These are phyloP conservation scores for Cydia strobilella DNA, from an alignment of 1,140 invertebrate genomes.

Conservation along the genomic window DNA sequence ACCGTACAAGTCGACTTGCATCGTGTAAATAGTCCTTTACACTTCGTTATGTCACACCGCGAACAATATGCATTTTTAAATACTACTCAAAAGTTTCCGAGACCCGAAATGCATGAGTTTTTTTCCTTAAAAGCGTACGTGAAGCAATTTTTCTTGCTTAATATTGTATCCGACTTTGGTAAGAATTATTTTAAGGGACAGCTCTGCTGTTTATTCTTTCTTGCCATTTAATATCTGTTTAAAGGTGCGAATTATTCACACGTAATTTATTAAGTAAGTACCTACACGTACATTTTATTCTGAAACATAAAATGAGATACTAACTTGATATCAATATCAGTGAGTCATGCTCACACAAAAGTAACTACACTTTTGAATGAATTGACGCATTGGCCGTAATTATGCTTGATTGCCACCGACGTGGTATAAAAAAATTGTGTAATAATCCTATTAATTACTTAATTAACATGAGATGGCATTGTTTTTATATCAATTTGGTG, in stretches of 20 bases:
- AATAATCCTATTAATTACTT: no score
- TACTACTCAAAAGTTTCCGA: slow-evolving; percentile 45
- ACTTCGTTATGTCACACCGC: slow-evolving; percentile 50
- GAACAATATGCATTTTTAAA: slow-evolving; percentile 68
- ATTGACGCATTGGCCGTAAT: no score
- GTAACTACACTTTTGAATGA: no score
- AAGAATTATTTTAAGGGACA: neutral
- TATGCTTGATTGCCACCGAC: no score
- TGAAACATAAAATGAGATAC: no score
- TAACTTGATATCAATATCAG: no score
- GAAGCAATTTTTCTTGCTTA: slow-evolving; percentile 36
- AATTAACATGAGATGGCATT: no score
- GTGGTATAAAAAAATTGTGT: no score
- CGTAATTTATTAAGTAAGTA: no score
- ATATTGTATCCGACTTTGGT: slow-evolving; percentile 15
- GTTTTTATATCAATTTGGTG: no score
- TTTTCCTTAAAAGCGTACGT: slow-evolving; percentile 45
- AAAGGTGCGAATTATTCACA: neutral
- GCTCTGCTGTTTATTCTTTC: neutral
- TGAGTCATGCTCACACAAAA: no score
- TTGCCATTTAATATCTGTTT: neutral
- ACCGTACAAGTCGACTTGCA: neutral
- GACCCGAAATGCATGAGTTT: slow-evolving; percentile 45
- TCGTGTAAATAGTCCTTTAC: neutral
- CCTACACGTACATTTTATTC: no score